Percentiles rank a stretch among this genome's conserved stretches.
phyloP scores from a whole-genome alignment of 2,113 vertebrate genomes.

The Hyperopisus bebe region DNA sequence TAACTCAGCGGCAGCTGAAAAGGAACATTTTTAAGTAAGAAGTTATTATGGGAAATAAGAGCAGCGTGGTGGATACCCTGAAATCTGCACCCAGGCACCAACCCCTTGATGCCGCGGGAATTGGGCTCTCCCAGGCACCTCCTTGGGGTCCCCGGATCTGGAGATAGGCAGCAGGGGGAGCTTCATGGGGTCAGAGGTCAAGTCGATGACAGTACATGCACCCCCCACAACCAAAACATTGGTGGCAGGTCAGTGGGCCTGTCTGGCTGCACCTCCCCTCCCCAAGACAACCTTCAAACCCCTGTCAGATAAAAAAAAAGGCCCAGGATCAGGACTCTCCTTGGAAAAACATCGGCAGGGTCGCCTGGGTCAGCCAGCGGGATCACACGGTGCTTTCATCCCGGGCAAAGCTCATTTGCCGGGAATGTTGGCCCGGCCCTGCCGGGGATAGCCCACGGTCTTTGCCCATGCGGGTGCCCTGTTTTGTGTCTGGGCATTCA shows the following conservation, averaged over 20 bases:
- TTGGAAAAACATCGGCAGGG: slow-evolving; percentile 60
- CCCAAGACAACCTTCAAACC: slow-evolving; percentile 42
- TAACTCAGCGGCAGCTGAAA: background rate
- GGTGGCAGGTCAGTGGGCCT: slow-evolving; percentile 42
- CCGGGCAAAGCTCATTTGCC: slow-evolving; percentile 59
- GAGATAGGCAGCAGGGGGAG: background rate
- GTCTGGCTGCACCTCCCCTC: slow-evolving; percentile 36
- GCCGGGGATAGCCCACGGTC: slow-evolving; percentile 67
- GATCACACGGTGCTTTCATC: slow-evolving; percentile 64
- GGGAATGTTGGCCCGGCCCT: slow-evolving; percentile 59
- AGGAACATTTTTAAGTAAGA: background rate
- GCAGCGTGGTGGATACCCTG: background rate
- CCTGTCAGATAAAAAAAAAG: slow-evolving; percentile 48
- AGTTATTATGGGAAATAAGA: background rate
- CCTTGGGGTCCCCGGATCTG: background rate
- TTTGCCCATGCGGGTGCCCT: slow-evolving; percentile 67
- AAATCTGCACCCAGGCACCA: background rate
- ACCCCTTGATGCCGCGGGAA: background rate
- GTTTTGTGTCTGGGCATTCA: slow-evolving; percentile 56
- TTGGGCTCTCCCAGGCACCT: background rate
- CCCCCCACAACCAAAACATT: slow-evolving; percentile 53
- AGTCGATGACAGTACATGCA: slow-evolving; percentile 49
- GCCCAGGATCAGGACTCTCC: slow-evolving; percentile 50
- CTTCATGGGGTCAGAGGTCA: slow-evolving; percentile 48
- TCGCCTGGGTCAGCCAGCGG: slow-evolving; percentile 53